These are phyloP conservation scores for Morphnarchus princeps DNA, from an alignment of 2,113 vertebrate species.

Conservation along the genomic window DNA sequence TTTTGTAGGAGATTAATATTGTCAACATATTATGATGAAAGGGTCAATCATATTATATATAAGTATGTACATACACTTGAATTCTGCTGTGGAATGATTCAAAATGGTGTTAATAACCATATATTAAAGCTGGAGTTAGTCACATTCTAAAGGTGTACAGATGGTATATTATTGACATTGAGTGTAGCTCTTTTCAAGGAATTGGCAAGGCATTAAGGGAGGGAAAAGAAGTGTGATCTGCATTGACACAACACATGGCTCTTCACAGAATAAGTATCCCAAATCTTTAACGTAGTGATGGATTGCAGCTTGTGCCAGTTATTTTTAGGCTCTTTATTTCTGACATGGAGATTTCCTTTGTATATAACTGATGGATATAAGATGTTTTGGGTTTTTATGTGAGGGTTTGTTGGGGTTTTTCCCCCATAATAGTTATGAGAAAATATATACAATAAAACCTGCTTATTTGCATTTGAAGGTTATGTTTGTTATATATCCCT, in stretches of 20 bases:
- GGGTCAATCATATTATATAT: background rate
- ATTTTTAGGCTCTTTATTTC: background rate
- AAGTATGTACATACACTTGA: background rate
- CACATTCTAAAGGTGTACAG: background rate
- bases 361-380: background rate
- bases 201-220: background rate
- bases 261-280: background rate
- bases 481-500: background rate
- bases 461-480: background rate
- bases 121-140: background rate
- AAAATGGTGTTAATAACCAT: background rate
- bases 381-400: background rate
- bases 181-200: background rate
- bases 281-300: background rate
- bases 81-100: background rate
- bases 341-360: background rate
- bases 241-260: background rate
- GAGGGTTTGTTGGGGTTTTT: background rate
- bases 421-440: background rate
- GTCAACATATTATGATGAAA: background rate
- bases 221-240: background rate
- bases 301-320: background rate
- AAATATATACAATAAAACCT: background rate
- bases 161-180: background rate
- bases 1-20: background rate